These are phyloP conservation scores for Tupaia tana DNA, from an alignment of 2,113 vertebrate species.

Conservation along the genomic window DNA sequence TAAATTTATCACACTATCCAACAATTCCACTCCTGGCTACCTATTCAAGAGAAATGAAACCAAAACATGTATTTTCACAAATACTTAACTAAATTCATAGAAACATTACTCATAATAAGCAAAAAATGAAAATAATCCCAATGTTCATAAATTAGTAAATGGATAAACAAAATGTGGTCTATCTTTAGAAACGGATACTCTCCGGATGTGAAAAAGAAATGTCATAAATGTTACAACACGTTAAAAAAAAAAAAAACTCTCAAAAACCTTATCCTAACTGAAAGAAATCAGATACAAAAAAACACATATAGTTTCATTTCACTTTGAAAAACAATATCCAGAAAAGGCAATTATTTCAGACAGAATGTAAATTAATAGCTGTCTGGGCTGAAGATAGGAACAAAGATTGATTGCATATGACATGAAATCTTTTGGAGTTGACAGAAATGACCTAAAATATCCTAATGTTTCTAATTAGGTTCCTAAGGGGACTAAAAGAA, in stretches of 20 bases:
- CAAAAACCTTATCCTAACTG: not conserved
- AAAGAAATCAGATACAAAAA: not conserved
- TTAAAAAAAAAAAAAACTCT: not conserved
- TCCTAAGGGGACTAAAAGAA: too few species aligned
- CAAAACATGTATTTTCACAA: not conserved
- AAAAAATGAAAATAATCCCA: not conserved
- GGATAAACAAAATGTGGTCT: not conserved
- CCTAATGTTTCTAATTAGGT: too few species aligned
- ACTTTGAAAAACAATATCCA: not conserved
- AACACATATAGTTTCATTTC: not conserved
- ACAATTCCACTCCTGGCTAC: not conserved
- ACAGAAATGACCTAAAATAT: not conserved
- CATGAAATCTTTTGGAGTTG: not conserved
- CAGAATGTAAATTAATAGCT: not conserved
- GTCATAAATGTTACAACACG: not conserved
- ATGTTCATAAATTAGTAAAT: not conserved
- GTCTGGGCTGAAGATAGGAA: not conserved
- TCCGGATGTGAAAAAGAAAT: not conserved
- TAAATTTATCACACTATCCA: not conserved
- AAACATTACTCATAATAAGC: not conserved
- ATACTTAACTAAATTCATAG: not conserved
- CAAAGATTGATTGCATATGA: not conserved
- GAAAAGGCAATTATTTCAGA: not conserved
- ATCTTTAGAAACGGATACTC: not conserved
- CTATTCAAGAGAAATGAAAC: conserved; percentile 15